Percentiles rank a stretch among this genome's conserved stretches.
Conservation (phyloP, 2,888 invertebrate genomes). For the Drosophila nr. medialis region DNA sequence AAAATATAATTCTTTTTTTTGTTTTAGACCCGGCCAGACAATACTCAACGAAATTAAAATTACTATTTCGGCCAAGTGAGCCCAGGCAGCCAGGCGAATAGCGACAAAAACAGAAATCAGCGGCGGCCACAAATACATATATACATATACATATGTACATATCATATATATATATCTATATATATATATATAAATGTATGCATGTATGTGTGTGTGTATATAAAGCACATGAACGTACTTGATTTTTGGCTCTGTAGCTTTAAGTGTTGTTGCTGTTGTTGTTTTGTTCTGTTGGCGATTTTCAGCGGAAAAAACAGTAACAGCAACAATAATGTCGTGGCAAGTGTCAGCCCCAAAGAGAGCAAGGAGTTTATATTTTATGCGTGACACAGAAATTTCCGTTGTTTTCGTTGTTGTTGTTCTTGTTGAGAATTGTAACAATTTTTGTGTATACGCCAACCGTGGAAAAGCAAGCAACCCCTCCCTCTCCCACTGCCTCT, state of each 20-base stretch:
- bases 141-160: constrained; percentile 10
- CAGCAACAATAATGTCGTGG: constrained; percentile 25
- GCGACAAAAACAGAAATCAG: constrained; percentile 59
- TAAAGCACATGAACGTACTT: constrained; percentile 62
- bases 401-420: constrained; percentile 44
- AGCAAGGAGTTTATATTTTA: constrained; percentile 43
- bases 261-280: constrained; percentile 16
- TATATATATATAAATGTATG: background rate
- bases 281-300: constrained; percentile 44
- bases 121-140: constrained; percentile 30
- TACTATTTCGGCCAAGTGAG: constrained; percentile 53
- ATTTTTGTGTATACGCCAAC: constrained; percentile 68
- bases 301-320: constrained; percentile 51
- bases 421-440: constrained; percentile 56
- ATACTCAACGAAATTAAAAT: constrained; percentile 58
- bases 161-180: background rate
- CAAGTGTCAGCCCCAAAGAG: constrained; percentile 20
- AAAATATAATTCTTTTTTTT: constrained; percentile 46
- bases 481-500: background rate
- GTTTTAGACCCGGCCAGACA: constrained; percentile 44
- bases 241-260: constrained; percentile 61
- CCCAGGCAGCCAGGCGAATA: constrained; percentile 34
- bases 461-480: constrained; percentile 8
- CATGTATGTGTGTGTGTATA: background rate
- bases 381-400: constrained; percentile 64